Percentiles rank a stretch among this genome's conserved stretches.
Conservation (phyloP, 2,113 vertebrate genomes). For the Leucopsar rothschildi region DNA sequence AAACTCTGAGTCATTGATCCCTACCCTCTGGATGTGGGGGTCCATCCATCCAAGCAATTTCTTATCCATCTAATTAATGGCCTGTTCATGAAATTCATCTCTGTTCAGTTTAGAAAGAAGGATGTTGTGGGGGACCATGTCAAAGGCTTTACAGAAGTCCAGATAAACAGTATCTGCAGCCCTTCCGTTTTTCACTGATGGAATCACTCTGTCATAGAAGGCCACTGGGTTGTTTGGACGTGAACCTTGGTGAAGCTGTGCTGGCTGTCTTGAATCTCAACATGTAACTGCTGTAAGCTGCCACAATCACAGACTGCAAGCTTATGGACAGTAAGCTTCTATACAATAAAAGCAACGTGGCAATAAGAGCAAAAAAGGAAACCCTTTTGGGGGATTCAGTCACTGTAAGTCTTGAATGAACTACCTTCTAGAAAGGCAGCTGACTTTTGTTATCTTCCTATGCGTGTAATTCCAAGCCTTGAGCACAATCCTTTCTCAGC, state of each 20-base stretch:
- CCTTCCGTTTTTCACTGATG: not conserved
- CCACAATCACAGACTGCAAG: not conserved
- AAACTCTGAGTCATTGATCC: not conserved
- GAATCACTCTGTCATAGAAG: not conserved
- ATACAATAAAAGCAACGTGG: not conserved
- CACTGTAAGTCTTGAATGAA: not conserved
- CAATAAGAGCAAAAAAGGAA: not conserved
- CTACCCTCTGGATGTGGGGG: not conserved
- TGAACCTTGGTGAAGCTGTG: not conserved
- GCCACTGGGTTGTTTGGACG: not conserved
- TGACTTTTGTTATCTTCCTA: not conserved
- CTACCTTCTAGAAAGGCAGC: not conserved
- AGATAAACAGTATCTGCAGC: rapidly evolving
- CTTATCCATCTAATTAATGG: not conserved
- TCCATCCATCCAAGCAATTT: not conserved
- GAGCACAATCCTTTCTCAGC: not conserved
- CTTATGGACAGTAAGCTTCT: not conserved
- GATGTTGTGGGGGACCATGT: not conserved
- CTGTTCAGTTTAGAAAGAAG: not conserved
- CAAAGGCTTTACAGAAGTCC: not conserved
- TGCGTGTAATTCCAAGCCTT: not conserved
- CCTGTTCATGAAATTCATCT: not conserved
- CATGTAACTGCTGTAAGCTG: not conserved
- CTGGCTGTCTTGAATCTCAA: not conserved
- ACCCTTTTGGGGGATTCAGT: not conserved